Evolutionary conservation across 64 coral and sea anemone species (phyloP), one percentile per base, ranked within the genome.

Genomic region (Exaiptasia diaphana): DNA sequence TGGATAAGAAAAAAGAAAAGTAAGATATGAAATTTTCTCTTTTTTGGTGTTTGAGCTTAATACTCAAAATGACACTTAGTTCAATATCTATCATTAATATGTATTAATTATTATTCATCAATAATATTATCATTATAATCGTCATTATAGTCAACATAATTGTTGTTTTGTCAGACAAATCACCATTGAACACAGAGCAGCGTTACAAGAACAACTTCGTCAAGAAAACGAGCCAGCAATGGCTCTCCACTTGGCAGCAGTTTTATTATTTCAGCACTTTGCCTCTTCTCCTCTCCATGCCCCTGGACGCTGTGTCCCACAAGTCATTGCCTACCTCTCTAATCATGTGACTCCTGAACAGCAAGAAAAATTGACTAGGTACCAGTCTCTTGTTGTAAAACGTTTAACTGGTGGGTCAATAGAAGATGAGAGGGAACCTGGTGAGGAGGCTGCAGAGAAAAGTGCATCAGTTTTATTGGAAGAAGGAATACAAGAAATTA

Each of bases 1-100:
- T 97, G 58, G 93, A 97, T 29, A 97, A 97, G 71, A 97, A 97
- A 71, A 97, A 74, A 83, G 88, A 97, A 91, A 91, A 87, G 93
- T 90, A 74, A 41, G 56, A n/a, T 23, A 9, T 21, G 11, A 7
- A 20, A 4, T 72, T 26, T 4, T 38, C 1, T 0, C 13, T 28
- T 36, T 38, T 20, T 24, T 9, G 46, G 21, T 0, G n/a, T n/a
- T n/a, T n/a, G n/a, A n/a, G n/a, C n/a, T n/a, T n/a, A n/a, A n/a
- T n/a, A n/a, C n/a, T n/a, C n/a, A n/a, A n/a, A n/a, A n/a, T n/a
- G n/a, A n/a, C n/a, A n/a, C n/a, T n/a, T n/a, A n/a, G n/a, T n/a
- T n/a, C n/a, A n/a, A n/a, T n/a, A n/a, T n/a, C n/a, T n/a, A n/a
- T n/a, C n/a, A n/a, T n/a, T n/a, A n/a, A n/a, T n/a, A n/a, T n/a